phyloP scores from a whole-genome alignment of 2,797 vertebrate species.

The Psittacula echo region DNA sequence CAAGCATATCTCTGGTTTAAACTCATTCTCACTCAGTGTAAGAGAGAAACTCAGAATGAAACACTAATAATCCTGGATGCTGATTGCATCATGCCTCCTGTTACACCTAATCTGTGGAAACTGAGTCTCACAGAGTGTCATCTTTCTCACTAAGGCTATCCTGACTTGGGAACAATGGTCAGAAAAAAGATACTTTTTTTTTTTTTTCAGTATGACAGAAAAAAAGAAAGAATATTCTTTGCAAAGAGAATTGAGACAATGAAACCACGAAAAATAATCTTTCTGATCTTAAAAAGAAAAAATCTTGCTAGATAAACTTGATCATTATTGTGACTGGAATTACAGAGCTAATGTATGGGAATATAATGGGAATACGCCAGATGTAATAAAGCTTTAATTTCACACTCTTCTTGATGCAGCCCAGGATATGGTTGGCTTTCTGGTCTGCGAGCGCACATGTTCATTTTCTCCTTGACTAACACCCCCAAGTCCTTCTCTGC shows the following conservation, averaged over 20 bases:
- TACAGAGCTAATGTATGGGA: background rate
- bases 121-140: background rate
- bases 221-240: background rate
- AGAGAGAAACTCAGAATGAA: background rate
- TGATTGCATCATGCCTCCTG: background rate
- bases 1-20: background rate
- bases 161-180: background rate
- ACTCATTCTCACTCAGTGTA: background rate
- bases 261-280: background rate
- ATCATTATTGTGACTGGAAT: background rate
- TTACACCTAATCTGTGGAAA: background rate
- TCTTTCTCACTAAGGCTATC: background rate
- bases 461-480: no score
- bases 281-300: background rate
- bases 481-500: no score
- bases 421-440: no score
- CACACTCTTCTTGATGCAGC: no score
- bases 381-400: background rate
- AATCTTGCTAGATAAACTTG: background rate
- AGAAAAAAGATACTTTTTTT: background rate
- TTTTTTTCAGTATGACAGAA: background rate
- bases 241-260: background rate
- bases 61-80: background rate
- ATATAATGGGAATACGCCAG: background rate
- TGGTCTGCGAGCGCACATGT: no score